These are phyloP conservation scores for Unio pictorum DNA, from an alignment of 2,888 invertebrate species.

Conservation along the genomic window DNA sequence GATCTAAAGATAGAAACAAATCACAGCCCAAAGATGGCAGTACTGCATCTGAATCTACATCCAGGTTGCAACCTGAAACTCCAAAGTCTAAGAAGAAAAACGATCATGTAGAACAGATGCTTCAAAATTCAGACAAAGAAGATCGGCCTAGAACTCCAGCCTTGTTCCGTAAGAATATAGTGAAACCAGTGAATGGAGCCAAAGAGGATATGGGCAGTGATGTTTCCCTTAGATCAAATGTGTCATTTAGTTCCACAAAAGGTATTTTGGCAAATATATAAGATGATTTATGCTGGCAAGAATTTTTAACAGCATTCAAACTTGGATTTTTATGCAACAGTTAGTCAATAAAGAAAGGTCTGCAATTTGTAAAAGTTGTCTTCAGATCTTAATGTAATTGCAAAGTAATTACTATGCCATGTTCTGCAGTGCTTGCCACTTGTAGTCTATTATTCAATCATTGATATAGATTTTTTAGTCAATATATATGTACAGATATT, in stretches of 20 bases:
- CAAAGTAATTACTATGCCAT: background rate
- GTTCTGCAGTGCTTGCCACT: conserved; percentile 1
- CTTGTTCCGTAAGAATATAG: conserved; percentile 25
- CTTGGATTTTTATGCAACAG: background rate
- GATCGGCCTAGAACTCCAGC: background rate
- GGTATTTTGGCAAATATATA: conserved; percentile 1
- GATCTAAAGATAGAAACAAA: no score
- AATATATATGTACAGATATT: no score
- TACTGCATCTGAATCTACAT: background rate
- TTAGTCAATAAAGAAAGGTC: background rate
- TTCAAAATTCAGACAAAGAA: conserved; percentile 8
- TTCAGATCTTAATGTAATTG: background rate
- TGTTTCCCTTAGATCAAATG: conserved; percentile 42
- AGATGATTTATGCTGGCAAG: background rate
- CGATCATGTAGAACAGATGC: conserved; percentile 38
- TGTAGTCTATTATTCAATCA: background rate
- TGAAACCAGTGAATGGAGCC: conserved; percentile 21
- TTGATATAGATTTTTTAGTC: no score
- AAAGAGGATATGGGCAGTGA: conserved; percentile 39
- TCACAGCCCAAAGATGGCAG: no score
- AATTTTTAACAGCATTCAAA: background rate
- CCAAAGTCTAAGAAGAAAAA: conserved; percentile 25
- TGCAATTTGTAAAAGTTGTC: no score
- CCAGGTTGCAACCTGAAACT: conserved; percentile 15
- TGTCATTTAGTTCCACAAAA: conserved; percentile 23